Base-by-base conservation (phyloP, 2,888 invertebrate species). In the Leucoma salicis region DNA sequence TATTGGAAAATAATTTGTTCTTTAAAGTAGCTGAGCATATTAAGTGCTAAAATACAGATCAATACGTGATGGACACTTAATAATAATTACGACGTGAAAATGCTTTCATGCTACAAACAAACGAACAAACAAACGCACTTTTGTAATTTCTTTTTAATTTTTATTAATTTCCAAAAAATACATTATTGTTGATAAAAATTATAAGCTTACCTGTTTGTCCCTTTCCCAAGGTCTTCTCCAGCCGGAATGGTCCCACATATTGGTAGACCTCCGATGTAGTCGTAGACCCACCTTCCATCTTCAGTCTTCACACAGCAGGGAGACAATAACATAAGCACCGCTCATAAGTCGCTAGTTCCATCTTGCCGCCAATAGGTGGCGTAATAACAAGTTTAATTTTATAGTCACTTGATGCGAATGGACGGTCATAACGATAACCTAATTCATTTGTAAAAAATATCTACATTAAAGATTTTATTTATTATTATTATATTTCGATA, bases 161-260 rank as follows among this genome's bases (percentile, higher is more conserved):
- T n/a, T n/a, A n/a, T n/a, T n/a, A n/a, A n/a, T n/a, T n/a, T n/a
- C n/a, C n/a, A n/a, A n/a, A n/a, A n/a, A n/a, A n/a, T n/a, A n/a
- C n/a, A n/a, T n/a, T 12, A n/a, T 13, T 18, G 8, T 13, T 14
- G 14, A 34, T 32, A 1, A 12, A 16, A 11, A 7, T 32, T n/a
- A 7, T 11, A 10, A 11, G 15, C 90, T 90, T 90, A 99, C 99
- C 99, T 84, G 99, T 99, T 91, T 99, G 99, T 57, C 99, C 99
- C 88, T 99, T 99, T 68, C 99, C 99, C 57, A 99, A 93, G 40
- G 99, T 99, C 89, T 99, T 99, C 90, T 99, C 99, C 87, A 99
- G 92, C 82, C 99, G 92, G 91, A 99, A 99, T 47, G 99, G 99
- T 66, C 99, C 99, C 73, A 99, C 99, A 91, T 98, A 99, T 81